Evolutionary conservation across 92 coral and sea anemone genomes (phyloP), one percentile per base, ranked within the genome.

Genomic region (Phenganax subtilis): DNA sequence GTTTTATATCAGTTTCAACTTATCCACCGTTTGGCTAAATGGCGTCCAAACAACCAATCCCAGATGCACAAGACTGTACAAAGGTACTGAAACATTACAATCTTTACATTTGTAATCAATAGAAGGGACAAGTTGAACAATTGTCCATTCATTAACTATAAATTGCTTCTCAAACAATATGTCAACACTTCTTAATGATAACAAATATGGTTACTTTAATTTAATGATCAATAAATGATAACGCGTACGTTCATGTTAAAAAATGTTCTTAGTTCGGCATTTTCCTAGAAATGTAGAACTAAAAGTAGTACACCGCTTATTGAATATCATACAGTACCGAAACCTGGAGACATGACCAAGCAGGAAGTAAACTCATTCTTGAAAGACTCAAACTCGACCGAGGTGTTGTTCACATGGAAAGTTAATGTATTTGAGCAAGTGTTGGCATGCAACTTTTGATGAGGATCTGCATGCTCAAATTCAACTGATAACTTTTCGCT

Each of bases 381-480:
- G 54, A 80, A 80, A 51, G 74, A 64, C 28, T 68, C 75, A 68
- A n/a, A 80, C 25, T 80, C 75, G 30, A 80, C 8, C 60, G 51
- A 28, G 61, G 64, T 51, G 16, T 27, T 65, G 75, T 80, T 80
- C 73, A 80, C 84, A 51, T 74, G 84, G 25, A 80, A 68, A n/a
- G 75, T 63, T 54, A 80, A 11, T 28, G 60, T 63, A 68, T 68
- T 64, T 51, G 84, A 63, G 75, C 84, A 80, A 59, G 84, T 80
- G 84, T 80, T 80, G 57, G 84, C 84, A 63, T 68, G 73, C 61
- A 76, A 59, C 81, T 76, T 76, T 55, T 80, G 76, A 47, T 87
- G 63, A 56, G 88, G 63, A 60, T 86, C 86, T 51, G 68, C 84
- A 61, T 88, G 90, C 55, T 69, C 73, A 71, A 85, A 85, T 72